Evolutionary conservation across 2,113 vertebrate genomes (phyloP).

Genomic region (Petrocephalus microphthalmus): DNA sequence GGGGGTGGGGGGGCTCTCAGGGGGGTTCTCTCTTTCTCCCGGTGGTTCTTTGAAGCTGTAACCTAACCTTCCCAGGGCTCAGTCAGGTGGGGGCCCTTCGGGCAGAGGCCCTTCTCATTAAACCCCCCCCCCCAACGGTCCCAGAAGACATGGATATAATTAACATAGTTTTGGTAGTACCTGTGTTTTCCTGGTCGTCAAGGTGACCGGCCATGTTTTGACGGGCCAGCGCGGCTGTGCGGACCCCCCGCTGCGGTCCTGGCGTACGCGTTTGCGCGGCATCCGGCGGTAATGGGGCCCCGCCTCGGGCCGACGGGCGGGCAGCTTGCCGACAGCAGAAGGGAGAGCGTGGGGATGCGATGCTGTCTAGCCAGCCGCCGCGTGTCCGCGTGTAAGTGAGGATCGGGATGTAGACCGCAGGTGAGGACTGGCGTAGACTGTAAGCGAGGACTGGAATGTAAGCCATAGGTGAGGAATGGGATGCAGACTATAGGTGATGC

Average conservation of each 20-base stretch:
- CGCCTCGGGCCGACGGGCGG: background rate
- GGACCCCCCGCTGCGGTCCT: background rate
- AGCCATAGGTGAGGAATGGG: too few relatives aligned
- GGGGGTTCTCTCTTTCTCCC: constrained; percentile 13
- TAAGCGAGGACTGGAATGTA: background rate
- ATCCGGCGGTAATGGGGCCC: background rate
- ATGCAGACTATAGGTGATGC: background rate
- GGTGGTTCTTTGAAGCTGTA: constrained; percentile 23
- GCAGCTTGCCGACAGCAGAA: background rate
- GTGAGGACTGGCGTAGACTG: background rate
- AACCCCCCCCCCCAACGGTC: constrained; percentile 7
- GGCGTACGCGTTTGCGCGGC: background rate
- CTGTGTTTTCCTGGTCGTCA: constrained; percentile 20
- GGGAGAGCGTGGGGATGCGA: background rate
- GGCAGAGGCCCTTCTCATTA: constrained; percentile 7
- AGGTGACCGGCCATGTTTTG: background rate
- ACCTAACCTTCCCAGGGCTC: background rate
- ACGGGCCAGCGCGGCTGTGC: background rate
- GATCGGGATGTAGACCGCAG: background rate
- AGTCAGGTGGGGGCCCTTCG: constrained; percentile 5
- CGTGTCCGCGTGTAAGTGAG: background rate
- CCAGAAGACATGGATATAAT: constrained; percentile 16
- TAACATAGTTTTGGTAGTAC: constrained; percentile 19
- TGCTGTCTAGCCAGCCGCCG: background rate
- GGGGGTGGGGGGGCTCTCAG: background rate